Percentiles rank a stretch among this genome's conserved stretches.
Evolutionary conservation across 2,888 invertebrate genomes (phyloP).

Genomic region (Chymomyza caudatula): DNA sequence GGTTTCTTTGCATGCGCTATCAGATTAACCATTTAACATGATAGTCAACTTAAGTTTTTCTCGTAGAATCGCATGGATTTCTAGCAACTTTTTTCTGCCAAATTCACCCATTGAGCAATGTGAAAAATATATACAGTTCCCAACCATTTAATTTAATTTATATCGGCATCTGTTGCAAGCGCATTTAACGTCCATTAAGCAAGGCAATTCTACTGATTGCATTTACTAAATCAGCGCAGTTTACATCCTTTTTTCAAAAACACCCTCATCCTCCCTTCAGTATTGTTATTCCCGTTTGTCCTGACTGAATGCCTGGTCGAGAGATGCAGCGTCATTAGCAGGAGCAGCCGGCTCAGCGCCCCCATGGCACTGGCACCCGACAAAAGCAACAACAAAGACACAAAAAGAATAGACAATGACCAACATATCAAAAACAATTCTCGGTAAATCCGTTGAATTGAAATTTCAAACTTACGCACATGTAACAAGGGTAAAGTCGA

Average conservation of each 20-base stretch:
- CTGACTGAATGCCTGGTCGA: slow-evolving; percentile 5
- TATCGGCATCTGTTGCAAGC: slow-evolving; percentile 74
- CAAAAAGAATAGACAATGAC: slow-evolving; percentile 32
- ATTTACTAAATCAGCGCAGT: slow-evolving; percentile 6
- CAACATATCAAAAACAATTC: slow-evolving; percentile 67
- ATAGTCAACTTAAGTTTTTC: neutral
- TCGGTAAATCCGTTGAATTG: slow-evolving; percentile 67
- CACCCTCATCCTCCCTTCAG: slow-evolving; percentile 6
- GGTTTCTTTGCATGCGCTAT: neutral
- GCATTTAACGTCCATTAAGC: slow-evolving; percentile 76
- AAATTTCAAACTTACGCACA: slow-evolving; percentile 49
- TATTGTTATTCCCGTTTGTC: too few species aligned
- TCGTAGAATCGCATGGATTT: neutral
- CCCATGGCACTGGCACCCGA: neutral
- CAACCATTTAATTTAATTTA: slow-evolving; percentile 65
- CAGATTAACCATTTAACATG: neutral
- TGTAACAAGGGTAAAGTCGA: slow-evolving; percentile 1
- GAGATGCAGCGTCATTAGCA: slow-evolving; percentile 50
- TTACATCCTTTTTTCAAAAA: slow-evolving; percentile 37
- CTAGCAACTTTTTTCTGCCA: neutral
- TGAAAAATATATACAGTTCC: slow-evolving; percentile 12
- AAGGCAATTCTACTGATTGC: slow-evolving; percentile 73
- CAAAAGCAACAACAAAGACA: neutral
- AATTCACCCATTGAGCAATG: neutral
- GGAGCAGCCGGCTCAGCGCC: slow-evolving; percentile 1